A percentile compares a stretch with the other conserved stretches of the same genome.
Evolutionary conservation across 1,140 invertebrate species (phyloP).

Genomic region (Hylyphantes graminicola): DNA sequence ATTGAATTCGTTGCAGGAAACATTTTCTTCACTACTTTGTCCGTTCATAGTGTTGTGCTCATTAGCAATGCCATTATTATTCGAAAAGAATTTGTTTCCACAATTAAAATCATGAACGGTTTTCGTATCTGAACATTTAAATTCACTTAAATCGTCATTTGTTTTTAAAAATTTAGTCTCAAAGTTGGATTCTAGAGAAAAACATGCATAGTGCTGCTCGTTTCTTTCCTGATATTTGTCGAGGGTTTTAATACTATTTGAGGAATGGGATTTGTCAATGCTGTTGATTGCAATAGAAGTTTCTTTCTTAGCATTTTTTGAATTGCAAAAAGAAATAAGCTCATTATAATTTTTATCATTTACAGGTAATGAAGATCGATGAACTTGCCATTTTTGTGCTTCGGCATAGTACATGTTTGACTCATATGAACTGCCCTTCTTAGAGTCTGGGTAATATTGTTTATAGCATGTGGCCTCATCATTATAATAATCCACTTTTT

Average conservation of each 20-base stretch:
- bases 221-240: background rate
- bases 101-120: background rate
- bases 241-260: background rate
- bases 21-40: too few relatives aligned
- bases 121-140: background rate
- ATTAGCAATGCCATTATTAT: background rate
- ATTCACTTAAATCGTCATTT: background rate
- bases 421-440: background rate
- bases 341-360: slow-evolving; percentile 5
- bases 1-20: too few relatives aligned
- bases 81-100: background rate
- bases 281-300: background rate
- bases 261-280: slow-evolving; percentile 29
- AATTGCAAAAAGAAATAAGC: slow-evolving; percentile 12
- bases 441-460: slow-evolving; percentile 10
- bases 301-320: background rate
- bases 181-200: background rate
- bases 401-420: slow-evolving; percentile 4
- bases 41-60: too few relatives aligned
- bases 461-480: background rate
- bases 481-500: background rate
- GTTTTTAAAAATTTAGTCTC: background rate
- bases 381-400: background rate
- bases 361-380: background rate
- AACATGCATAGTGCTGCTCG: background rate